Percentiles rank a stretch among this genome's conserved stretches.
Conservation (phyloP, 2,797 vertebrate species). For the Apodemus agrarius region DNA sequence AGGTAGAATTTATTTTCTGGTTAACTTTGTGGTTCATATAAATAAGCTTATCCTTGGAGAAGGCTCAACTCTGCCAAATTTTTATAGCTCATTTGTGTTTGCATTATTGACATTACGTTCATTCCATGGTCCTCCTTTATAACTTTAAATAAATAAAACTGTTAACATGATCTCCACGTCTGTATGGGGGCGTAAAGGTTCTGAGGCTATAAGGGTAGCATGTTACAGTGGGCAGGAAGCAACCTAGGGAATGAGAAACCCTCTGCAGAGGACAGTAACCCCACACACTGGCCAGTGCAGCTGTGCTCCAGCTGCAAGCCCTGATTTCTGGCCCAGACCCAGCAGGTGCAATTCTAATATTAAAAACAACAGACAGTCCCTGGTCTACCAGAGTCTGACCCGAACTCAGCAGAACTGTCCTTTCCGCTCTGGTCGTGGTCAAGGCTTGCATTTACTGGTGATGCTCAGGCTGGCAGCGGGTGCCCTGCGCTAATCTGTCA, state of each 20-base stretch:
- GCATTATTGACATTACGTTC: not conserved
- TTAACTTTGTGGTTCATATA: not conserved
- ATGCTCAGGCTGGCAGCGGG: not conserved
- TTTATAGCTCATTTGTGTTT: conserved; percentile 21
- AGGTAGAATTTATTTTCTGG: not conserved
- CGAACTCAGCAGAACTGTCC: not conserved
- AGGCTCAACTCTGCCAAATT: not conserved
- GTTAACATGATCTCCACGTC: conserved; percentile 7
- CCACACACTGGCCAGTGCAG: not conserved
- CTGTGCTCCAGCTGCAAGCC: not conserved
- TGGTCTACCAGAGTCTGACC: not conserved
- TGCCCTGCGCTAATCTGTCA: too few species aligned
- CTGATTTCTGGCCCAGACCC: not conserved
- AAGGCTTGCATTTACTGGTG: not conserved
- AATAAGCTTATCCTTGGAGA: not conserved
- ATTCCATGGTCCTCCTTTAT: not conserved
- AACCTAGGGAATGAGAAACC: not conserved
- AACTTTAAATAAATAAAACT: conserved; percentile 56
- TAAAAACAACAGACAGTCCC: not conserved
- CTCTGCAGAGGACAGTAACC: not conserved
- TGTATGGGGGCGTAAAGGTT: too few species aligned
- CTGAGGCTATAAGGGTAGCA: too few species aligned
- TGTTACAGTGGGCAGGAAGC: not conserved
- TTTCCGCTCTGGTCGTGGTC: not conserved
- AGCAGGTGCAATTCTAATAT: not conserved